A percentile compares a stretch with the other conserved stretches of the same genome.
phyloP scores from a whole-genome alignment of 64 coral and sea anemone species.

The Montipora foliosa region DNA sequence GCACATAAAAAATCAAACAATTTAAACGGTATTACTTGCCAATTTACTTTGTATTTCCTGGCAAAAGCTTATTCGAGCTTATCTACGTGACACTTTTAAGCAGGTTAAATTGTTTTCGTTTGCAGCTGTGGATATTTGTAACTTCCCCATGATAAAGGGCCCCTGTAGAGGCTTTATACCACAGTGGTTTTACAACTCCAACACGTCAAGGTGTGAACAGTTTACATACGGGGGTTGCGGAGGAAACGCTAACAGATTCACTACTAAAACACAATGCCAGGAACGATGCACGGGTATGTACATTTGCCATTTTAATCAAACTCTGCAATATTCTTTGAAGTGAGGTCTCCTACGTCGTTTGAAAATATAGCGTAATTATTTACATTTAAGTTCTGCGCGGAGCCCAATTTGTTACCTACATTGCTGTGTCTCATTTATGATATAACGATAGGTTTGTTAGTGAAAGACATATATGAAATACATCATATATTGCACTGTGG shows the following conservation, averaged over 20 bases:
- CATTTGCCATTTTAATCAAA: not conserved
- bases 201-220: slow-evolving; percentile 40
- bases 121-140: slow-evolving; percentile 68
- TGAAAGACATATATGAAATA: too few species aligned
- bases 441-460: too few species aligned
- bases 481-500: too few species aligned
- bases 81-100: not conserved
- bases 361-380: not conserved
- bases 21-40: too few species aligned
- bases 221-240: slow-evolving; percentile 74
- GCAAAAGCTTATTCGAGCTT: too few species aligned
- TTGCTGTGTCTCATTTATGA: too few species aligned
- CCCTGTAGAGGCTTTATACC: slow-evolving; percentile 63
- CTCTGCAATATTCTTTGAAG: not conserved
- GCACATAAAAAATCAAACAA: not conserved
- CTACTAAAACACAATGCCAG: slow-evolving; percentile 32
- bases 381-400: too few species aligned
- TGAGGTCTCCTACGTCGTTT: not conserved
- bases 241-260: slow-evolving; percentile 70
- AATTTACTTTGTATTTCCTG: too few species aligned
- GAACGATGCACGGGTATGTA: slow-evolving; percentile 22
- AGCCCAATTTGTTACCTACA: too few species aligned
- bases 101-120: not conserved
- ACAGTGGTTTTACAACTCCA: slow-evolving; percentile 69
- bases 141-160: slow-evolving; percentile 36